Percentiles rank a stretch among this genome's conserved stretches.
phyloP scores from a whole-genome alignment of 2,888 invertebrate genomes.

The Catocala nupta region DNA sequence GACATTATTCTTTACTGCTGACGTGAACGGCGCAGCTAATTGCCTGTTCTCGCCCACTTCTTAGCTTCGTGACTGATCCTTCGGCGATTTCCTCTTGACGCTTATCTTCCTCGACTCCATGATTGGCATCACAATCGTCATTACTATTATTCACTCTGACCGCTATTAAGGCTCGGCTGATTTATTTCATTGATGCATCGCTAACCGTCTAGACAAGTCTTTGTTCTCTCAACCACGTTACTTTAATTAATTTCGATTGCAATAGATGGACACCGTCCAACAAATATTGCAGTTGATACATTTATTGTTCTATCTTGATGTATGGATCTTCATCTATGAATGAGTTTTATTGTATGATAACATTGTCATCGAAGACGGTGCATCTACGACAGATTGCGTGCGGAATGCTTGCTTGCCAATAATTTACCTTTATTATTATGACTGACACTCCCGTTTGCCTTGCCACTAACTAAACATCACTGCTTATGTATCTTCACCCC shows the following conservation, averaged over 20 bases:
- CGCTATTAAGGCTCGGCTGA: conserved; percentile 37
- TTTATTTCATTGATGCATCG: conserved; percentile 48
- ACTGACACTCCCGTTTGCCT: conserved; percentile 81
- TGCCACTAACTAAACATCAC: conserved; percentile 86
- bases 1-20: conserved; percentile 71
- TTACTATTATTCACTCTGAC: conserved; percentile 60
- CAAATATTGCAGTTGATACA: conserved; percentile 33
- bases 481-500: conserved; percentile 84
- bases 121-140: conserved; percentile 69
- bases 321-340: conserved; percentile 32
- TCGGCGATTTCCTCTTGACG: conserved; percentile 61
- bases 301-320: conserved; percentile 35
- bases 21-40: conserved; percentile 71
- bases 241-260: conserved; percentile 48
- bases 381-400: conserved; percentile 53
- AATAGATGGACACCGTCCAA: conserved; percentile 46
- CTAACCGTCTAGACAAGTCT: conserved; percentile 43
- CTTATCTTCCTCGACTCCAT: conserved; percentile 61
- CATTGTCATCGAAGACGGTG: conserved; percentile 33
- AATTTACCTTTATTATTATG: conserved; percentile 59
- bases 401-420: conserved; percentile 81
- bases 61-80: conserved; percentile 64
- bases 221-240: conserved; percentile 48
- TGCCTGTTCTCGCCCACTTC: conserved; percentile 71
- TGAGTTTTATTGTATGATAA: conserved; percentile 40